Percentiles rank a stretch among this genome's conserved stretches.
phyloP scores from a whole-genome alignment of 2,797 vertebrate species.

The Ispidina picta region DNA sequence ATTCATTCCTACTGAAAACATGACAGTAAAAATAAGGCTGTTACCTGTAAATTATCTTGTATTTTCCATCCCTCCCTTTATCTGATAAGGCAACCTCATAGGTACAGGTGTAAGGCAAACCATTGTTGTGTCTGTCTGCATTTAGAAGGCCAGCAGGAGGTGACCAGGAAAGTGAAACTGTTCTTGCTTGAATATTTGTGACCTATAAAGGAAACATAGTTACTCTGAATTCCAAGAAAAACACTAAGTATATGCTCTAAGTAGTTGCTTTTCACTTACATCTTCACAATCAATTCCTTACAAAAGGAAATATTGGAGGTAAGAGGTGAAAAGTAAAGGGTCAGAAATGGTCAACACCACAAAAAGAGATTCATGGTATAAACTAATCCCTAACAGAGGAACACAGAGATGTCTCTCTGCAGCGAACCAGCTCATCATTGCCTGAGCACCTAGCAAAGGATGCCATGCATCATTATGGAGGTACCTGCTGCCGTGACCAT shows the following conservation, averaged over 20 bases:
- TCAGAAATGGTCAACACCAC: not conserved
- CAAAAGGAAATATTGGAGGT: not conserved
- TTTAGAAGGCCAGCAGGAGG: slow-evolving; percentile 88
- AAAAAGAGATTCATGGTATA: not conserved
- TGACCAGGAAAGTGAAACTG: slow-evolving; percentile 89
- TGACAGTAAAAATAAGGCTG: not conserved
- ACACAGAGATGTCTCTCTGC: not conserved
- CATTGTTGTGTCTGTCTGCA: slow-evolving; percentile 85
- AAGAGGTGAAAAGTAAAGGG: not conserved
- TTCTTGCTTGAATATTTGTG: slow-evolving; percentile 90
- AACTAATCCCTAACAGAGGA: not conserved
- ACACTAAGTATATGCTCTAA: not conserved
- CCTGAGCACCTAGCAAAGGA: not conserved
- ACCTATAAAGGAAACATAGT: slow-evolving; percentile 78
- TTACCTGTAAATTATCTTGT: slow-evolving; percentile 95
- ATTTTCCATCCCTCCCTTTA: slow-evolving; percentile 94
- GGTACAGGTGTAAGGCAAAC: slow-evolving; percentile 88
- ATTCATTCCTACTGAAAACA: not conserved
- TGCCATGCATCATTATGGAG: not conserved
- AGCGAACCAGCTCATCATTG: fast-evolving
- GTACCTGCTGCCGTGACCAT: not conserved
- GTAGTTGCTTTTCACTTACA: not conserved
- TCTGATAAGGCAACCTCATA: slow-evolving; percentile 95
- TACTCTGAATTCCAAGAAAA: not conserved
- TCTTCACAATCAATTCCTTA: not conserved